A percentile compares a stretch with the other conserved stretches of the same genome.
These are phyloP conservation scores for Trachemys scripta DNA, from an alignment of 2,113 vertebrate species.

Conservation along the genomic window DNA sequence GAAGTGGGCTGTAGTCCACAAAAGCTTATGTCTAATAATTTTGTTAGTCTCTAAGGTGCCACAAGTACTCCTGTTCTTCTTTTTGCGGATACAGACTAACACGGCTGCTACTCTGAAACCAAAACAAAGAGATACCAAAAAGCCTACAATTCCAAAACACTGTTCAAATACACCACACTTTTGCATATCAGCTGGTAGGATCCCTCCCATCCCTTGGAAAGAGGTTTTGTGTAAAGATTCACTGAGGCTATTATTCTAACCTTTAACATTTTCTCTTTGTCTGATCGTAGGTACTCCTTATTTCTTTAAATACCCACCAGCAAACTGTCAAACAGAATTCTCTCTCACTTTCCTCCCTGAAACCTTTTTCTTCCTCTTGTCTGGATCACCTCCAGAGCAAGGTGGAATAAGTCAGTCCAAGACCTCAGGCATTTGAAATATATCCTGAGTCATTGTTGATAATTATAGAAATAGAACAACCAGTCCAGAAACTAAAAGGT, in stretches of 20 bases:
- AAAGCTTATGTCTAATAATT: too few species aligned
- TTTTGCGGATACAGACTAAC: too few species aligned
- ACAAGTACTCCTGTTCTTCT: too few species aligned
- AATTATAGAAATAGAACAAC: constrained; percentile 50
- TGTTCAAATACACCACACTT: not conserved
- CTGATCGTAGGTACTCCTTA: fast-evolving
- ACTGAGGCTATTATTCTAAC: fast-evolving
- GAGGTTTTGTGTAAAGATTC: not conserved
- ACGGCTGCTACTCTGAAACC: too few species aligned
- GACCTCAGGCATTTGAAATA: not conserved
- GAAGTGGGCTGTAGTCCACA: too few species aligned
- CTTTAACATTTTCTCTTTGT: not conserved
- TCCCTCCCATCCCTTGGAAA: not conserved
- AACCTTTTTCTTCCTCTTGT: not conserved
- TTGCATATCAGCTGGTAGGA: not conserved
- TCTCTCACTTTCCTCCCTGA: not conserved
- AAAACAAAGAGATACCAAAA: not conserved
- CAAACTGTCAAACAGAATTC: not conserved
- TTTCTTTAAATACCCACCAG: not conserved
- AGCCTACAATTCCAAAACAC: not conserved
- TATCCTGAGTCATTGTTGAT: constrained; percentile 41
- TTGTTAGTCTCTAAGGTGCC: too few species aligned
- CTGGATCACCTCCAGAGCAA: not conserved
- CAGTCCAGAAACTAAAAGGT: constrained; percentile 38
- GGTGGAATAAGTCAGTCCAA: not conserved